These are phyloP conservation scores for Folsomia candida DNA, from an alignment of 2,888 invertebrate genomes.

Conservation along the genomic window DNA sequence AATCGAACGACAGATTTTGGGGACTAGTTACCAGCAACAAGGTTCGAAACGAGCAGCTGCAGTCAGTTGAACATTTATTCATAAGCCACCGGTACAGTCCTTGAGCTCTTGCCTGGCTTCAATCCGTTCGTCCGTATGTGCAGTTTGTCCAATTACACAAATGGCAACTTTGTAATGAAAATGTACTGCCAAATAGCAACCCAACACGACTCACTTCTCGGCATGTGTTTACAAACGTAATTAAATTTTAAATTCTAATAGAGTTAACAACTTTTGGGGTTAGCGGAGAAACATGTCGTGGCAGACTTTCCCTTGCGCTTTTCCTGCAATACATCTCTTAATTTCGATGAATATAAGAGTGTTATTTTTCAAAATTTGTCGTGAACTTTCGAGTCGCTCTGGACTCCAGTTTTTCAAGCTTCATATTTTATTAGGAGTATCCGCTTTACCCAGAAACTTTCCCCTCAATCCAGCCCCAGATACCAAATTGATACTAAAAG, in stretches of 20 bases:
- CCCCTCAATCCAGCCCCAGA: neutral
- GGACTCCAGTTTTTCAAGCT: no score
- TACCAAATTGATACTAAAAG: constrained; percentile 1
- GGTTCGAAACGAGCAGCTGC: constrained; percentile 11
- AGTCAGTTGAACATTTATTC: neutral
- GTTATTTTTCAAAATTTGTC: neutral
- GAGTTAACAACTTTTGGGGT: neutral
- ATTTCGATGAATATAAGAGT: neutral
- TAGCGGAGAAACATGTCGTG: neutral
- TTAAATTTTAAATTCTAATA: constrained; percentile 23
- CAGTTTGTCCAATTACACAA: constrained; percentile 18
- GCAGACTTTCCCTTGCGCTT: neutral
- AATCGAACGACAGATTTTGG: constrained; percentile 14
- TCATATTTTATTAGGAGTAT: no score
- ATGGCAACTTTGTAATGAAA: constrained; percentile 18
- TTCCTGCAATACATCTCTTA: neutral
- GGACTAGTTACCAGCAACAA: no score
- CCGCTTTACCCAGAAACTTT: no score
- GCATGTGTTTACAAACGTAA: constrained; percentile 17
- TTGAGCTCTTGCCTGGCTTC: neutral
- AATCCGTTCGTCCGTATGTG: constrained; percentile 7
- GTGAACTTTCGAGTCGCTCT: no score
- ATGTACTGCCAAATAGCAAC: constrained; percentile 12
- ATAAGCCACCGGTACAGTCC: neutral
- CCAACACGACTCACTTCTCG: neutral